Percentiles rank a stretch among this genome's conserved stretches.
Evolutionary conservation across 2,113 vertebrate species (phyloP).

Genomic region (Trachemys scripta): DNA sequence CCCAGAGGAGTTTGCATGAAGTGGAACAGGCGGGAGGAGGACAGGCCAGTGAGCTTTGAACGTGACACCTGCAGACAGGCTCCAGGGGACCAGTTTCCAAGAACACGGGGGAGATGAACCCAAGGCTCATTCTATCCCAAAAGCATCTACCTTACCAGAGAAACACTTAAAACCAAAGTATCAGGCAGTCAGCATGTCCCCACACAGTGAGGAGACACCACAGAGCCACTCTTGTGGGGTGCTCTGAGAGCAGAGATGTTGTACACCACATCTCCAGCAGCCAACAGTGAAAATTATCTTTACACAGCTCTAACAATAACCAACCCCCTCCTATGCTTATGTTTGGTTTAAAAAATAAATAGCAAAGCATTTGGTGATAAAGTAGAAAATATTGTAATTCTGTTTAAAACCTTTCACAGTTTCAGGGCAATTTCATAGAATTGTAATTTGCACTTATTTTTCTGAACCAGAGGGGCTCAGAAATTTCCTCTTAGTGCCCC

Average conservation of each 20-base stretch:
- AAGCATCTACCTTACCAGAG: not conserved
- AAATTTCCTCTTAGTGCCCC: not conserved
- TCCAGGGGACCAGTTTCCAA: not conserved
- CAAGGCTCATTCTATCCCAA: not conserved
- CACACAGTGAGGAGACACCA: no score
- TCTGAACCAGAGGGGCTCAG: not conserved
- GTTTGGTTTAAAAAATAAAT: not conserved
- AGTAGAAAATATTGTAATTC: not conserved
- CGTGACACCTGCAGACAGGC: not conserved
- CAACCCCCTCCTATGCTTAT: not conserved
- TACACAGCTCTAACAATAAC: not conserved
- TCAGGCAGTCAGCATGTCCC: not conserved
- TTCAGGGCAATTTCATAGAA: not conserved
- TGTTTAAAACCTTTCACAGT: not conserved
- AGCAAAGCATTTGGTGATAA: not conserved
- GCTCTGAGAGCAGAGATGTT: no score
- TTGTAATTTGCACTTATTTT: no score
- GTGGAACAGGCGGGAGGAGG: not conserved
- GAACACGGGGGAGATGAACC: not conserved
- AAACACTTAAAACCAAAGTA: no score
- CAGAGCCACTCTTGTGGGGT: not conserved
- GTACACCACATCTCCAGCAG: rapidly evolving
- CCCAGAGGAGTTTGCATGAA: no score
- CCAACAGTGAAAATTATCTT: not conserved
- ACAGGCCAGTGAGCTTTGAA: not conserved